phyloP scores from a whole-genome alignment of 1,140 invertebrate species.

The Pinna nobilis region DNA sequence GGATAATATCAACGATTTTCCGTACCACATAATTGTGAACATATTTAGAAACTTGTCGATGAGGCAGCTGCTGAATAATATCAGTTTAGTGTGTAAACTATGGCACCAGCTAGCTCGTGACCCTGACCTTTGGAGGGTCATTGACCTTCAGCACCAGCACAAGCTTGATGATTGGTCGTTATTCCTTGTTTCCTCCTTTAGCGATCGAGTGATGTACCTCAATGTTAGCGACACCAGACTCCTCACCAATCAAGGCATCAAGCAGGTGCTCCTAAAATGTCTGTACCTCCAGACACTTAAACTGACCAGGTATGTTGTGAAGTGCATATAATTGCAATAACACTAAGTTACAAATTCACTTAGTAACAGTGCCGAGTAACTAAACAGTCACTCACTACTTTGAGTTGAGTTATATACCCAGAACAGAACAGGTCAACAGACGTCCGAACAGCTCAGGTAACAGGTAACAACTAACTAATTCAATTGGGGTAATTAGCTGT shows the following conservation, averaged over 20 bases:
- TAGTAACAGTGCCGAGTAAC: too few species aligned
- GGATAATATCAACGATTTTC: constrained; percentile 32
- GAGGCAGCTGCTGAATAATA: constrained; percentile 20
- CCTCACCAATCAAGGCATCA: constrained; percentile 25
- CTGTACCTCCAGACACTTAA: constrained; percentile 23
- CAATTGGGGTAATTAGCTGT: too few species aligned
- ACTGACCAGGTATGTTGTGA: constrained; percentile 36
- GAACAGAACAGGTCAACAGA: too few species aligned
- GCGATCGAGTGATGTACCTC: constrained; percentile 35
- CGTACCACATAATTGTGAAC: constrained; percentile 24
- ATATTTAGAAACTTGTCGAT: constrained; percentile 34
- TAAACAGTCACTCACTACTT: background rate
- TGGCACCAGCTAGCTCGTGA: constrained; percentile 38
- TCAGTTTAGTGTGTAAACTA: constrained; percentile 25
- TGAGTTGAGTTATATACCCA: too few species aligned
- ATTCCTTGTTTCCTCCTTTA: constrained; percentile 23
- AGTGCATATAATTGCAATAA: too few species aligned
- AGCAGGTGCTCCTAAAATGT: constrained; percentile 18
- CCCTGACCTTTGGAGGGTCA: constrained; percentile 34
- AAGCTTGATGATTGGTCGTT: constrained; percentile 23
- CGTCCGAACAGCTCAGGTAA: too few species aligned
- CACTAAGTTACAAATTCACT: too few species aligned
- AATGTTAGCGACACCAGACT: constrained; percentile 32
- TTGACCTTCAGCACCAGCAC: constrained; percentile 37
- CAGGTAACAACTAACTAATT: background rate